Conservation (phyloP, 2,888 invertebrate genomes). For the Tenthredo notha region DNA sequence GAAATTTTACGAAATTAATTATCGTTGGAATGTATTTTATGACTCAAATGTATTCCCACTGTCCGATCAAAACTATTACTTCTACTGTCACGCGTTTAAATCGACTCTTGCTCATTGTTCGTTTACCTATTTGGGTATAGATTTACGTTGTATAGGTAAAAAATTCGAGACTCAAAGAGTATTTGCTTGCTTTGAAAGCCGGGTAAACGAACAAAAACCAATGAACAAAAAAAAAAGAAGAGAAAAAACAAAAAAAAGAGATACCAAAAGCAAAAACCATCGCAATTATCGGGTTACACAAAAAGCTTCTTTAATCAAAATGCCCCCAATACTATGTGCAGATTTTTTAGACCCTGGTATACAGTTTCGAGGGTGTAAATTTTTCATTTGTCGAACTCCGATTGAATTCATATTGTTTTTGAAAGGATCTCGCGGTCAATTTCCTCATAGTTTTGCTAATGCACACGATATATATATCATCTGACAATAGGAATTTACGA, state of each 20-base stretch:
- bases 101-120: neutral
- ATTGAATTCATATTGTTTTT: neutral
- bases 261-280: neutral
- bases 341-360: neutral
- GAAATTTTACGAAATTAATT: neutral
- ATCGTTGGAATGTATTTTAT: neutral
- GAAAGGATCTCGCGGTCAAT: neutral
- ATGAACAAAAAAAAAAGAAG: neutral
- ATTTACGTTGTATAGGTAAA: neutral
- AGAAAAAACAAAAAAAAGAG: neutral
- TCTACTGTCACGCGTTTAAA: neutral
- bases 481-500: neutral
- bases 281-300: neutral
- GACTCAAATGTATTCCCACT: neutral
- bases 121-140: neutral
- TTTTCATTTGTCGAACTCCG: neutral
- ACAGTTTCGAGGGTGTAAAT: too few species aligned
- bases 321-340: neutral
- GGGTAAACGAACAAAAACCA: neutral
- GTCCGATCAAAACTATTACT: neutral
- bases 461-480: neutral
- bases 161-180: neutral
- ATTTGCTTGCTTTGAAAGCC: neutral
- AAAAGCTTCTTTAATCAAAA: neutral
- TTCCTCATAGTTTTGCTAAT: neutral